phyloP scores from a whole-genome alignment of 2,797 vertebrate species.

The Uromys caudimaculatus region DNA sequence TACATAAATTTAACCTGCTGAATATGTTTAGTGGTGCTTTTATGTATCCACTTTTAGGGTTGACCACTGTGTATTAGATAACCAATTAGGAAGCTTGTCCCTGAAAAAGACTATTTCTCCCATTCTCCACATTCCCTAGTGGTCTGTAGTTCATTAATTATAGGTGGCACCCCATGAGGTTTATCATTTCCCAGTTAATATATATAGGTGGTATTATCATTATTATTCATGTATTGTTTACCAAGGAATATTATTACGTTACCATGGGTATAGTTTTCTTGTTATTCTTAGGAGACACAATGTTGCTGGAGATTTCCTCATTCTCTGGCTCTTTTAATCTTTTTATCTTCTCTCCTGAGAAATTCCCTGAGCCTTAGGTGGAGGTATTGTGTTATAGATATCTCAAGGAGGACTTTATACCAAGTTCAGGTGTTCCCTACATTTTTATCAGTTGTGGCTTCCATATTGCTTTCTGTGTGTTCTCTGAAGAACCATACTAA shows the following conservation, averaged over 20 bases:
- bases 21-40: background rate
- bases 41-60: background rate
- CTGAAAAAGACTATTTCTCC: background rate
- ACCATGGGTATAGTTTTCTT: too few relatives aligned
- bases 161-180: too few relatives aligned
- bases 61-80: background rate
- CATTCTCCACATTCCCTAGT: background rate
- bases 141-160: background rate
- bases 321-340: background rate
- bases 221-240: background rate
- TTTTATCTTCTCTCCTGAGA: background rate
- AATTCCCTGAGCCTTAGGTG: background rate
- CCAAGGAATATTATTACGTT: background rate
- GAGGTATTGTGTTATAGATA: background rate
- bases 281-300: background rate
- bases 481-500: background rate
- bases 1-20: background rate
- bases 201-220: background rate
- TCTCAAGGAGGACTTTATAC: background rate
- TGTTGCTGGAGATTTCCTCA: background rate
- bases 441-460: background rate
- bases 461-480: background rate
- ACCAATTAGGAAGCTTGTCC: background rate
- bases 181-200: background rate
- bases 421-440: background rate